A percentile compares a stretch with the other conserved stretches of the same genome.
Evolutionary conservation across 2,888 invertebrate species (phyloP).

Genomic region (Chironomus riparius): DNA sequence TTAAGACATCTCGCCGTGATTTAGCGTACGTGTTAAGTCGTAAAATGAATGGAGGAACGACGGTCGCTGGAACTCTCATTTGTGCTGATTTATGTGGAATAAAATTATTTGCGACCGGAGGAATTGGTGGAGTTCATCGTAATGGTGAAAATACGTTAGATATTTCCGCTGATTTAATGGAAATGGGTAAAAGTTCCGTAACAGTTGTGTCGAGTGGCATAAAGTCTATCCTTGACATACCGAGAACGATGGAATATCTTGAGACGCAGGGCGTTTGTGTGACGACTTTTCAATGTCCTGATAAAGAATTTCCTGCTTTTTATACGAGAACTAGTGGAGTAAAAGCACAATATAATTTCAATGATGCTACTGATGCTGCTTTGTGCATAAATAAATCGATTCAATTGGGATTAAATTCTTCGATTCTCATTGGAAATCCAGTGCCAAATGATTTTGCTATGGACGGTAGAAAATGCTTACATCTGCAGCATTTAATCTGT

Average conservation of each 20-base stretch:
- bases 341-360: conserved; percentile 60
- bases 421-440: conserved; percentile 83
- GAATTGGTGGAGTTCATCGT: conserved; percentile 88
- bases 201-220: conserved; percentile 92
- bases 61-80: conserved; percentile 89
- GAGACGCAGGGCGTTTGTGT: conserved; percentile 95
- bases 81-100: conserved; percentile 75
- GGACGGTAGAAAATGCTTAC: conserved; percentile 41
- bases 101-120: conserved; percentile 89
- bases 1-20: conserved; percentile 86
- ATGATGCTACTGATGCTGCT: conserved; percentile 59
- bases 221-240: conserved; percentile 95
- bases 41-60: conserved; percentile 78
- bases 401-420: conserved; percentile 52
- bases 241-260: conserved; percentile 85
- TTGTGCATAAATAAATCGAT: conserved; percentile 51
- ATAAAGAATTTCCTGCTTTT: conserved; percentile 82
- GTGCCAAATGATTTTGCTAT: conserved; percentile 65
- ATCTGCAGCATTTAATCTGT: conserved; percentile 1
- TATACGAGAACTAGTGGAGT: conserved; percentile 71
- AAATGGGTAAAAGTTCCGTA: conserved; percentile 77
- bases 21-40: conserved; percentile 65
- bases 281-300: conserved; percentile 58
- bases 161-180: conserved; percentile 87
- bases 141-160: conserved; percentile 80